Conservation (phyloP, 2,888 invertebrate genomes). For the Laspeyria flexula region DNA sequence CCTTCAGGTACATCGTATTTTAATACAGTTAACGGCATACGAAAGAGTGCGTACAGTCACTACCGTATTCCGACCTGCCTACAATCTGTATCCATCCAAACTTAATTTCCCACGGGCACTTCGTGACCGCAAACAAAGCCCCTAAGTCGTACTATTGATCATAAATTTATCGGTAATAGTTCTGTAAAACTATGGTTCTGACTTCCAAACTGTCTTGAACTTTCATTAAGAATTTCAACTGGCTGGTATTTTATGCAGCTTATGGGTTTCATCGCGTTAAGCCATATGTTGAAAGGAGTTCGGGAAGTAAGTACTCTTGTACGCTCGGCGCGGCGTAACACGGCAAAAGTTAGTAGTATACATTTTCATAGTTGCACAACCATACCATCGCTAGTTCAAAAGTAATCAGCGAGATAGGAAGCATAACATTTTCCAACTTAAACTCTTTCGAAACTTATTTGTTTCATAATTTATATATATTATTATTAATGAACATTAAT, state of each 20-base stretch:
- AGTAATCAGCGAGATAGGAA: constrained; percentile 66
- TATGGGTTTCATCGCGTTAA: constrained; percentile 42
- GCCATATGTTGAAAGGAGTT: constrained; percentile 51
- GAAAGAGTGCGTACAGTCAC: constrained; percentile 41
- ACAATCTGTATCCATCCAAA: constrained; percentile 57
- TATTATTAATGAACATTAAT: too few relatives aligned
- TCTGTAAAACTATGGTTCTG: constrained; percentile 24
- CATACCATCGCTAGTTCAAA: constrained; percentile 55
- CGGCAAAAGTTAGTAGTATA: constrained; percentile 57
- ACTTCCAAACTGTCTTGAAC: constrained; percentile 15
- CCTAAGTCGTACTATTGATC: constrained; percentile 54
- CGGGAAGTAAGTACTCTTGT: constrained; percentile 52
- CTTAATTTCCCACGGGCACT: constrained; percentile 71
- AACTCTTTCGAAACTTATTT: constrained; percentile 38
- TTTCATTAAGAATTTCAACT: constrained; percentile 33
- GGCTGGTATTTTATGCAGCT: constrained; percentile 28
- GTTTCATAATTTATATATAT: constrained; percentile 24
- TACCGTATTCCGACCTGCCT: constrained; percentile 55
- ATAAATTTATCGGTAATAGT: constrained; percentile 50
- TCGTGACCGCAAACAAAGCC: constrained; percentile 66
- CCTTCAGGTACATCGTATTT: constrained; percentile 28
- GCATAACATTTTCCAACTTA: constrained; percentile 61
- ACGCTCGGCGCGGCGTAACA: constrained; percentile 39
- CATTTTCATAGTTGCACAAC: constrained; percentile 51
- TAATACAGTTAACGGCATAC: constrained; percentile 38